A percentile compares a stretch with the other conserved stretches of the same genome.
Conservation (phyloP, 2,888 invertebrate species). For the Drosophila macrospina region DNA sequence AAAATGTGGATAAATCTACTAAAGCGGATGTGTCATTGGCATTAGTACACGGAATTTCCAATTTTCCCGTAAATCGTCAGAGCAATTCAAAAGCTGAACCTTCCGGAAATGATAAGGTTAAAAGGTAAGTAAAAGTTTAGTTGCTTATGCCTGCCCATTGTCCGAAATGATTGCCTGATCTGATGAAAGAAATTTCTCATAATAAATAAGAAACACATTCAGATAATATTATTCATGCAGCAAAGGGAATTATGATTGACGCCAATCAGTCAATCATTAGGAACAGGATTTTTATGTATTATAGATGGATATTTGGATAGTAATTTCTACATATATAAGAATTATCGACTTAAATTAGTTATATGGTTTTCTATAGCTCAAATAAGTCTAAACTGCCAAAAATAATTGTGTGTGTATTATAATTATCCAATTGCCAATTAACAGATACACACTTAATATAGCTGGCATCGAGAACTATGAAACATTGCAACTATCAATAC, state of each 20-base stretch:
- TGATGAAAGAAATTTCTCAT: too few relatives aligned
- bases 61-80: conserved; percentile 35
- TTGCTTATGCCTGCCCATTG: not conserved
- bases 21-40: conserved; percentile 65
- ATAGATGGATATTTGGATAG: too few relatives aligned
- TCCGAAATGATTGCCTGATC: not conserved
- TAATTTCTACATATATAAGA: too few relatives aligned
- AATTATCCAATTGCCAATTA: conserved; percentile 53
- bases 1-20: conserved; percentile 76
- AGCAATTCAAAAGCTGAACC: conserved; percentile 29
- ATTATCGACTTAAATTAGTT: too few relatives aligned
- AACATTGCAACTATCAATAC: conserved; percentile 88
- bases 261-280: too few relatives aligned
- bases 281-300: too few relatives aligned
- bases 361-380: too few relatives aligned
- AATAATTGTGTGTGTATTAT: conserved; percentile 8
- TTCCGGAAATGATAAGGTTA: conserved; percentile 38
- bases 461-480: conserved; percentile 93
- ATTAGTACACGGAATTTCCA: conserved; percentile 41
- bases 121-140: conserved; percentile 58
- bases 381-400: too few relatives aligned
- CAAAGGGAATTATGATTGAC: too few relatives aligned
- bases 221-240: too few relatives aligned
- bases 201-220: too few relatives aligned
- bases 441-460: conserved; percentile 89